A percentile compares a stretch with the other conserved stretches of the same genome.
phyloP scores from a whole-genome alignment of 2,797 vertebrate species.

The Takifugu rubripes region DNA sequence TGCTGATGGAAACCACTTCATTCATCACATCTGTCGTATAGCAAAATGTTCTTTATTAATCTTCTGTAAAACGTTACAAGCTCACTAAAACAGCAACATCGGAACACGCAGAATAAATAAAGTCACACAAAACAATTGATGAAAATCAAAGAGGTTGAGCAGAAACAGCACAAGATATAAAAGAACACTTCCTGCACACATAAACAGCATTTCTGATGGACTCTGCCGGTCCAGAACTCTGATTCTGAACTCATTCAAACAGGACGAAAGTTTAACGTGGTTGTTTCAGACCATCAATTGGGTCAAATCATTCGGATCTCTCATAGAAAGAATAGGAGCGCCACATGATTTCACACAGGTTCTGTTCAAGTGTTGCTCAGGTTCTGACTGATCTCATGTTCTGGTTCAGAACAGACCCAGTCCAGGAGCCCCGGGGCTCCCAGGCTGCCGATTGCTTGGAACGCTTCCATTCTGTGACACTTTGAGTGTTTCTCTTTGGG shows the following conservation, averaged over 20 bases:
- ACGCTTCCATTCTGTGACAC: not conserved
- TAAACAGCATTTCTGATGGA: constrained; percentile 37
- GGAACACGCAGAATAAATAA: constrained; percentile 66
- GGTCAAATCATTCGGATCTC: constrained; percentile 67
- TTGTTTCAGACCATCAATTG: constrained; percentile 54
- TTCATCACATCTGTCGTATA: too few relatives aligned
- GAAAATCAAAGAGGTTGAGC: constrained; percentile 22
- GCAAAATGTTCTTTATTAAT: constrained; percentile 63
- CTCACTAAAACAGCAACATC: constrained; percentile 50
- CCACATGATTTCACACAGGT: not conserved
- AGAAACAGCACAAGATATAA: constrained; percentile 7
- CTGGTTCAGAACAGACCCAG: constrained; percentile 1
- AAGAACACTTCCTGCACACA: constrained; percentile 14
- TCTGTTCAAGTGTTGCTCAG: constrained; percentile 27
- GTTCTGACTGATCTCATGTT: constrained; percentile 17
- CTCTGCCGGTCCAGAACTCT: constrained; percentile 25
- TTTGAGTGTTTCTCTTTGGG: constrained; percentile 51
- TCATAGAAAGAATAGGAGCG: constrained; percentile 71
- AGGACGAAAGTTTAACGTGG: constrained; percentile 32
- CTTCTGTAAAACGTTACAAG: constrained; percentile 65
- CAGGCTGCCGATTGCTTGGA: too few relatives aligned
- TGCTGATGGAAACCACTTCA: too few relatives aligned
- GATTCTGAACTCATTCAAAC: constrained; percentile 2
- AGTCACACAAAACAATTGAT: constrained; percentile 50
- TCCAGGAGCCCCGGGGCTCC: too few relatives aligned